These are phyloP conservation scores for Phthorimaea operculella DNA, from an alignment of 1,140 invertebrate species.

Conservation along the genomic window DNA sequence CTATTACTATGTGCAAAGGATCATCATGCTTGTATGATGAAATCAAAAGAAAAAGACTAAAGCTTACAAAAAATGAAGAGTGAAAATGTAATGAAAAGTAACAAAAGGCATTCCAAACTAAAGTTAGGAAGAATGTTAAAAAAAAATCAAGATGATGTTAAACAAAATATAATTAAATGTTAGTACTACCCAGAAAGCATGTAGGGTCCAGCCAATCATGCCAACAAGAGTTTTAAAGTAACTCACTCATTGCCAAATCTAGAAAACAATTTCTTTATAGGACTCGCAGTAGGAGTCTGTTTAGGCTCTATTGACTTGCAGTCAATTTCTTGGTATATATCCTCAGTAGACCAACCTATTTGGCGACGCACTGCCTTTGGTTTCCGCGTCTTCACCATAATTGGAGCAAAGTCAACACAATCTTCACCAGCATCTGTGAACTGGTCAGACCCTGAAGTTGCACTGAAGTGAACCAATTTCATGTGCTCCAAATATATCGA, in stretches of 20 bases:
- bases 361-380: slow-evolving; percentile 52
- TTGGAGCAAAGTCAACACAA: slow-evolving; percentile 55
- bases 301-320: slow-evolving; percentile 50
- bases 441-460: background rate
- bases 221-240: slow-evolving; percentile 30
- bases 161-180: slow-evolving; percentile 13
- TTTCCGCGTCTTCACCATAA: slow-evolving; percentile 45
- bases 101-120: too few relatives aligned
- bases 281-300: slow-evolving; percentile 45
- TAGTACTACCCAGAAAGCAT: slow-evolving; percentile 32
- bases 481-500: slow-evolving; percentile 46
- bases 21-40: too few relatives aligned
- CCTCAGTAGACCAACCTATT: slow-evolving; percentile 63
- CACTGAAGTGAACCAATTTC: slow-evolving; percentile 41
- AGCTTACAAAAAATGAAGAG: too few relatives aligned
- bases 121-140: too few relatives aligned
- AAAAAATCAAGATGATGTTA: too few relatives aligned
- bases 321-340: slow-evolving; percentile 63
- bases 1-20: too few relatives aligned
- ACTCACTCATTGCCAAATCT: slow-evolving; percentile 63
- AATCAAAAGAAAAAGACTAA: too few relatives aligned
- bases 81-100: too few relatives aligned
- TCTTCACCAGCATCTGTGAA: slow-evolving; percentile 37
- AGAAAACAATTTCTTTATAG: slow-evolving; percentile 54
- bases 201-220: slow-evolving; percentile 41